Conservation (phyloP, 2,888 invertebrate genomes). For the Drosophila kokeensis region DNA sequence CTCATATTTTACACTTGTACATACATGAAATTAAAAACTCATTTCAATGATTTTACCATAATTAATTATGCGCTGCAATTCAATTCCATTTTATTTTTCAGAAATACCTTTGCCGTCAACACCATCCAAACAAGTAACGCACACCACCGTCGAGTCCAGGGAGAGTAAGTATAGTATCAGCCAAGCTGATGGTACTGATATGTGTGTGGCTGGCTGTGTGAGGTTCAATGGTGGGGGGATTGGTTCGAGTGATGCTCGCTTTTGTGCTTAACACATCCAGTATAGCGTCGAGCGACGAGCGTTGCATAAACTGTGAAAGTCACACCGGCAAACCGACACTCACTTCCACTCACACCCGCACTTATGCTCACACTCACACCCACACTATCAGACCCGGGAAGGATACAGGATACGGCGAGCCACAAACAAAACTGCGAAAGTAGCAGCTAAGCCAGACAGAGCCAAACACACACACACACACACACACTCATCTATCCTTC, state of each 20-base stretch:
- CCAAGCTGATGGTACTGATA: slow-evolving; percentile 40
- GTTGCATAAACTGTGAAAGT: slow-evolving; percentile 76
- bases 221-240: background rate
- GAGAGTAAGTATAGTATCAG: slow-evolving; percentile 84
- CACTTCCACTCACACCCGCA: slow-evolving; percentile 25
- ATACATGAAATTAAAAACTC: slow-evolving; percentile 63
- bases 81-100: slow-evolving; percentile 84
- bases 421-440: slow-evolving; percentile 77
- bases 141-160: slow-evolving; percentile 84
- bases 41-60: slow-evolving; percentile 59
- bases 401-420: slow-evolving; percentile 74
- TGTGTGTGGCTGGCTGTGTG: background rate
- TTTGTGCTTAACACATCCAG: slow-evolving; percentile 71
- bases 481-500: background rate
- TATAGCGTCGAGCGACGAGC: slow-evolving; percentile 30
- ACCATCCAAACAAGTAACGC: slow-evolving; percentile 89
- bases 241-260: slow-evolving; percentile 31
- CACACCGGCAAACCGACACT: slow-evolving; percentile 70
- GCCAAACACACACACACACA: slow-evolving; percentile 53
- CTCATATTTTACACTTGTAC: slow-evolving; percentile 6
- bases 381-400: slow-evolving; percentile 1
- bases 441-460: slow-evolving; percentile 77
- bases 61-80: slow-evolving; percentile 75
- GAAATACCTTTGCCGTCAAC: slow-evolving; percentile 95
- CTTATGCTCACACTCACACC: slow-evolving; percentile 23